A percentile compares a stretch with the other conserved stretches of the same genome.
Conservation (phyloP, 2,113 vertebrate species). For the Mellivora capensis region DNA sequence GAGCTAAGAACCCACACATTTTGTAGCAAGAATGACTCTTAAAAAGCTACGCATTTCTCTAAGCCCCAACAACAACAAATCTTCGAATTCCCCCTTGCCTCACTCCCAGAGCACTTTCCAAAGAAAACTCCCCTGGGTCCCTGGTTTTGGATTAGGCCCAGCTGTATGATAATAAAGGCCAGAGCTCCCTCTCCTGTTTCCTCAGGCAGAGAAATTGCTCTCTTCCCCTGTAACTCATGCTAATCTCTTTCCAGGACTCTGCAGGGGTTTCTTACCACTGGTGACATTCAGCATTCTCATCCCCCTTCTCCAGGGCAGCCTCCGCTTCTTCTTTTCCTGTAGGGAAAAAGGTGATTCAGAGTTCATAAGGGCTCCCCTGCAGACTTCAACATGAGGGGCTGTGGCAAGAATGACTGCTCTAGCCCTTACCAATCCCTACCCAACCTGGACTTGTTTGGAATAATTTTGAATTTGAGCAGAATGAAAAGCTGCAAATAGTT, state of each 20-base stretch:
- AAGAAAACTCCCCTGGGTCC: neutral
- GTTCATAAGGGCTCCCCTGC: neutral
- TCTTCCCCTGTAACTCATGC: neutral
- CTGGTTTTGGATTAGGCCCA: neutral
- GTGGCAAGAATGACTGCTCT: neutral
- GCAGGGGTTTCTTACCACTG: slow-evolving; percentile 85
- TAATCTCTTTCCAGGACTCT: neutral
- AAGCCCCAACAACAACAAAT: neutral
- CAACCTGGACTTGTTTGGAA: neutral
- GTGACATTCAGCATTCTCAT: slow-evolving; percentile 88
- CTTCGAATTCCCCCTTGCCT: neutral
- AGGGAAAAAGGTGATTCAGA: slow-evolving; percentile 13
- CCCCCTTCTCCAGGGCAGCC: slow-evolving; percentile 84
- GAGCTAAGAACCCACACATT: neutral
- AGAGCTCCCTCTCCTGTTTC: slow-evolving; percentile 27
- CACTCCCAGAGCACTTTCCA: neutral
- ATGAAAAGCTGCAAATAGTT: neutral
- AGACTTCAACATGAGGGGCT: neutral
- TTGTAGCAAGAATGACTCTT: neutral
- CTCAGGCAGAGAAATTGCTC: neutral
- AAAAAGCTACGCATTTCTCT: neutral
- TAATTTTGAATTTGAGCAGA: neutral
- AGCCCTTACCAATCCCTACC: neutral
- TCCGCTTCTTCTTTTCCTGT: slow-evolving; percentile 91
- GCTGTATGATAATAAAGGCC: neutral